Percentiles rank a stretch among this genome's conserved stretches.
Evolutionary conservation across 2,113 vertebrate species (phyloP).

Genomic region (Zingel zingel): DNA sequence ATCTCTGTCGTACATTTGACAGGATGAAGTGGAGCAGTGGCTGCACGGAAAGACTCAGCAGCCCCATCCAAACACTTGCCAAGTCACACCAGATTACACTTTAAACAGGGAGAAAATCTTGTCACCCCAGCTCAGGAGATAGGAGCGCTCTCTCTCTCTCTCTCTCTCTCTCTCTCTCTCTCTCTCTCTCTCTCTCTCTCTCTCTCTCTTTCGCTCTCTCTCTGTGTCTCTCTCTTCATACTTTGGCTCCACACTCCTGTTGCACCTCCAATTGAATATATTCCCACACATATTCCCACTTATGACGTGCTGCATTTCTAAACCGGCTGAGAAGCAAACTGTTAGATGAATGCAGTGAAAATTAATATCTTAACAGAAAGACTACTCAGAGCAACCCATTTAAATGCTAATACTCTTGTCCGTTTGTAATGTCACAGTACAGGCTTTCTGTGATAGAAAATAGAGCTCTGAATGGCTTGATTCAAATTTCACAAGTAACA

Average conservation of each 20-base stretch:
- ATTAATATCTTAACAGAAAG: background rate
- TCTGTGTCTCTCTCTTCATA: background rate
- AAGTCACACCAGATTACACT: conserved; percentile 46
- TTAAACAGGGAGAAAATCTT: conserved; percentile 38
- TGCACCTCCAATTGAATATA: background rate
- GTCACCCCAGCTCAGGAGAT: conserved; percentile 28
- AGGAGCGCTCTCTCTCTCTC: background rate
- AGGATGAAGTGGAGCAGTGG: background rate
- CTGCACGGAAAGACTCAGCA: background rate
- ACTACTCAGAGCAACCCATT: conserved; percentile 3
- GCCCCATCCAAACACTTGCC: background rate
- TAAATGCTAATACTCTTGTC: conserved; percentile 35
- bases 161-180: background rate
- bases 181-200: background rate
- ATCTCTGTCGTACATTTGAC: background rate
- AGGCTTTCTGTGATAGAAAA: background rate
- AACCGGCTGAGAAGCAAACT: background rate
- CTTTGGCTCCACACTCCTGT: background rate
- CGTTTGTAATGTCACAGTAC: background rate
- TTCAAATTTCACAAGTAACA: background rate
- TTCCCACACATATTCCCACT: background rate
- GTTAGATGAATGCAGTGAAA: background rate
- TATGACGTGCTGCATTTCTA: background rate
- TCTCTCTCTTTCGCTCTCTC: conserved; percentile 13
- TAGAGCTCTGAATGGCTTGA: background rate